These are phyloP conservation scores for Hipparchia semele DNA, from an alignment of 2,888 invertebrate species.

Conservation along the genomic window DNA sequence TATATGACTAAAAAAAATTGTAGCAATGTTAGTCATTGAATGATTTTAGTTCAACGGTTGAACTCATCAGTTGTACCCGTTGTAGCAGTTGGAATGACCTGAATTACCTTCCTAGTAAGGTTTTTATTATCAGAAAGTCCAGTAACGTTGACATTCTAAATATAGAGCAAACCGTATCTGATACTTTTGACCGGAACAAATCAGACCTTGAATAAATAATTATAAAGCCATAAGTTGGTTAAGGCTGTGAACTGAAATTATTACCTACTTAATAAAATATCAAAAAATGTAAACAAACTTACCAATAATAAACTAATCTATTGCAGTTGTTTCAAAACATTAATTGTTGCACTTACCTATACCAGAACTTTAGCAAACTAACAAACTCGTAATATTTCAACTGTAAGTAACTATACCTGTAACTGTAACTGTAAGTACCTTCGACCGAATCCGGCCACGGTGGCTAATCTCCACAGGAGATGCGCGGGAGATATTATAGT, in stretches of 20 bases:
- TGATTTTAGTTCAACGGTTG: too few relatives aligned
- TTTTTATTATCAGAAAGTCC: background rate
- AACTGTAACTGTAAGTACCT: too few relatives aligned
- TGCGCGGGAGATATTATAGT: too few relatives aligned
- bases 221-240: background rate
- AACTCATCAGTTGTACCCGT: too few relatives aligned
- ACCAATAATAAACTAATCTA: background rate
- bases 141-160: background rate
- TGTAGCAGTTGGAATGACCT: too few relatives aligned
- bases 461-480: too few relatives aligned
- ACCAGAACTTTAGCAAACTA: background rate
- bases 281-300: too few relatives aligned
- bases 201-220: background rate
- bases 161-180: conserved; percentile 5
- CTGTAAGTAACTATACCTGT: too few relatives aligned
- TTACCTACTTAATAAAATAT: background rate
- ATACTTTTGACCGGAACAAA: conserved; percentile 1
- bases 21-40: too few relatives aligned
- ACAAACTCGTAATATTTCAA: background rate
- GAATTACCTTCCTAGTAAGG: background rate
- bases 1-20: too few relatives aligned
- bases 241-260: background rate
- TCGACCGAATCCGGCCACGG: too few relatives aligned
- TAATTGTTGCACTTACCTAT: background rate
- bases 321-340: background rate